Evolutionary conservation across 2,888 invertebrate genomes (phyloP).

Genomic region (Chelonus formosanus): DNA sequence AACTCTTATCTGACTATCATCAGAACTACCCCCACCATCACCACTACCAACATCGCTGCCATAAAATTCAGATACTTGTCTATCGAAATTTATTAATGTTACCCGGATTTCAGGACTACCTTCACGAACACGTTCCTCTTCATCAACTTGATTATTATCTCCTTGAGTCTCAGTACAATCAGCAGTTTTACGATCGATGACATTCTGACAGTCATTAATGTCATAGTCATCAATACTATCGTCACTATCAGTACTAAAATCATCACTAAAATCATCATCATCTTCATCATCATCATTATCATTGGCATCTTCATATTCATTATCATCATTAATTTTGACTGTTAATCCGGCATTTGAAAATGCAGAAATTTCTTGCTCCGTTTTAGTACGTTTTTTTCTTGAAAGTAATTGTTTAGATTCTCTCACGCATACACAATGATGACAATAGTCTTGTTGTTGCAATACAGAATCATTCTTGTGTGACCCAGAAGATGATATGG

Average conservation of each 20-base stretch:
- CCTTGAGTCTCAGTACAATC: conserved; percentile 1
- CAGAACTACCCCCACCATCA: conserved; percentile 20
- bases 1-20: conserved; percentile 24
- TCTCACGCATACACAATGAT: too few relatives aligned
- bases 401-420: too few relatives aligned
- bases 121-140: not conserved
- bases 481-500: too few relatives aligned
- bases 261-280: not conserved
- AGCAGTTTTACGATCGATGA: conserved; percentile 47
- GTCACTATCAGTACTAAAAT: not conserved
- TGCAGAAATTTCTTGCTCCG: too few relatives aligned
- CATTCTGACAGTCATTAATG: conserved; percentile 65
- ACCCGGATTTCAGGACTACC: conserved; percentile 58
- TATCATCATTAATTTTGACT: too few relatives aligned
- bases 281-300: not conserved
- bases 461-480: too few relatives aligned
- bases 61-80: not conserved
- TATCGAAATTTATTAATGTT: conserved; percentile 45
- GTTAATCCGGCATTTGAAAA: too few relatives aligned
- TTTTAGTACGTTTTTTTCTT: too few relatives aligned
- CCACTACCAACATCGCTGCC: conserved; percentile 36
- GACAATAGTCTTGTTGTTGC: too few relatives aligned
- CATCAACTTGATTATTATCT: conserved; percentile 22
- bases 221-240: conserved; percentile 49
- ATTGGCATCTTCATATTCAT: too few relatives aligned